Evolutionary conservation across 92 coral and sea anemone genomes (phyloP).

Genomic region (Parazoanthus swiftii): DNA sequence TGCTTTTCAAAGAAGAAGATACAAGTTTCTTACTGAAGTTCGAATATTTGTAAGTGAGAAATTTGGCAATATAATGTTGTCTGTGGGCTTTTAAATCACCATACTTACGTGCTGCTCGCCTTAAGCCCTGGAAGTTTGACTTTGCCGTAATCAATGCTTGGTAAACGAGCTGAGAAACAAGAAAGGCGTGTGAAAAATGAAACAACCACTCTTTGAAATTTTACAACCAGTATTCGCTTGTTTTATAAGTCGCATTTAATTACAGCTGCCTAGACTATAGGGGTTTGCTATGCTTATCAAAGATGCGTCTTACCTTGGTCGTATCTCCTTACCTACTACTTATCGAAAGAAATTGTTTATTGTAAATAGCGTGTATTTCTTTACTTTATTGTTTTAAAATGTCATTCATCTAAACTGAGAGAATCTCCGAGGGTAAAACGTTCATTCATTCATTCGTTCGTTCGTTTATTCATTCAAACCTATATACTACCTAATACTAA

Average conservation of each 20-base stretch:
- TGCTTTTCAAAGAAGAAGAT: too few relatives aligned
- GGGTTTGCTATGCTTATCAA: too few relatives aligned
- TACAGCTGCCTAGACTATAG: too few relatives aligned
- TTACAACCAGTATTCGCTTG: too few relatives aligned
- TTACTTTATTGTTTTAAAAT: too few relatives aligned
- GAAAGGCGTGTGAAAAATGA: neutral
- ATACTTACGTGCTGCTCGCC: constrained; percentile 45
- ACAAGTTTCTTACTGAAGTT: neutral
- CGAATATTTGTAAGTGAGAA: neutral
- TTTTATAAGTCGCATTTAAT: too few relatives aligned
- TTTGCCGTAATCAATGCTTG: constrained; percentile 51
- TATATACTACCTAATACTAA: too few relatives aligned
- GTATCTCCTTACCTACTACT: too few relatives aligned
- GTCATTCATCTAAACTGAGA: too few relatives aligned
- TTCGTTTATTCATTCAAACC: neutral
- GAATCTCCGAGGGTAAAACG: neutral
- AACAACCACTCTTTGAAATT: neutral
- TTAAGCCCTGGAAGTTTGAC: constrained; percentile 22
- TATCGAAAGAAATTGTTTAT: too few relatives aligned
- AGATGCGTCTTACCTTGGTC: neutral
- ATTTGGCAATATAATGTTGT: neutral
- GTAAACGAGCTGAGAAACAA: constrained; percentile 40
- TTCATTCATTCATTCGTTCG: too few relatives aligned
- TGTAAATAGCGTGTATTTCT: too few relatives aligned
- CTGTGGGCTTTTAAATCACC: neutral